A percentile compares a stretch with the other conserved stretches of the same genome.
Conservation (phyloP, 2,113 vertebrate genomes). For the Carettochelys insculpta region DNA sequence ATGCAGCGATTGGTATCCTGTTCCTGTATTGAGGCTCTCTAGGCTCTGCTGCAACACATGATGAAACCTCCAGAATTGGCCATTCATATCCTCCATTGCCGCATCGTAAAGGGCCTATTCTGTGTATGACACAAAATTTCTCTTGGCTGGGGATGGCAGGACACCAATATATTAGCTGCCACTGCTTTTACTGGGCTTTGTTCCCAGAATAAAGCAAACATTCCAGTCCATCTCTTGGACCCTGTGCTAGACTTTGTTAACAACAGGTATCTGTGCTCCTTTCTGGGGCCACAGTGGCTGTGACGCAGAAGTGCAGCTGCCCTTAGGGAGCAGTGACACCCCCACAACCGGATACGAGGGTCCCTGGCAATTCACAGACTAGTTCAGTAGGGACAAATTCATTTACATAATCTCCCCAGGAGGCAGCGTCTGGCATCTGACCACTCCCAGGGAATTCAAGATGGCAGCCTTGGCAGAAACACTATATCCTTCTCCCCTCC, state of each 20-base stretch:
- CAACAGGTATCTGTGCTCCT: not conserved
- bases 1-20: rapidly evolving
- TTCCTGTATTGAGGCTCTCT: not conserved
- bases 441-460: not conserved
- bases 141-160: not conserved
- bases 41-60: not conserved
- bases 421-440: rapidly evolving
- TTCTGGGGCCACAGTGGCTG: not conserved
- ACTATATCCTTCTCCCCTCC: not conserved
- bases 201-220: not conserved
- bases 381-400: not conserved
- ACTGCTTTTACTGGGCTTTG: not conserved
- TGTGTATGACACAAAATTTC: not conserved
- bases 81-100: not conserved
- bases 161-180: not conserved
- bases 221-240: not conserved
- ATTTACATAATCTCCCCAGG: not conserved
- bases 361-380: not conserved
- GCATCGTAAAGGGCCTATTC: not conserved
- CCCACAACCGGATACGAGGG: not conserved
- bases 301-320: too few relatives aligned
- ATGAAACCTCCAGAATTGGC: not conserved
- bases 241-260: not conserved
- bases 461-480: not conserved
- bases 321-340: not conserved